phyloP scores from a whole-genome alignment of 2,113 vertebrate species.

The Macroglossus sobrinus region DNA sequence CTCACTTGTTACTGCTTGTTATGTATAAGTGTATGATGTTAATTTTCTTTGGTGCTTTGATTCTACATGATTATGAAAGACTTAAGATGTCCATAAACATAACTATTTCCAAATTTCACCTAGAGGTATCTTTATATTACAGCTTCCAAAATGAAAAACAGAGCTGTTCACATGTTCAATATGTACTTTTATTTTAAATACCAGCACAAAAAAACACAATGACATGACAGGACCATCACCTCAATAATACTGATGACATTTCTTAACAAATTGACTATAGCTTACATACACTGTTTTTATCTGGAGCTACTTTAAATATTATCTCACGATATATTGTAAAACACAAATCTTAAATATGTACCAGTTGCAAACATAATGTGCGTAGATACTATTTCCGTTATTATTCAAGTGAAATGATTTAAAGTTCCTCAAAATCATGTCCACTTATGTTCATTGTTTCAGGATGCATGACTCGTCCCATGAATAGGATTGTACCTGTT shows the following conservation, averaged over 20 bases:
- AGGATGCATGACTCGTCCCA: conserved; percentile 98
- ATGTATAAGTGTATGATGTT: background rate
- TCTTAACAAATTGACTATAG: conserved; percentile 73
- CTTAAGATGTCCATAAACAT: background rate
- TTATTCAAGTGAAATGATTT: conserved; percentile 69
- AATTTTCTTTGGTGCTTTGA: background rate
- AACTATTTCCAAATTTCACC: background rate
- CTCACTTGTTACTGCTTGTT: background rate
- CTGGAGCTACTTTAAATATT: conserved; percentile 76
- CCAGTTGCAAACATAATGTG: conserved; percentile 82
- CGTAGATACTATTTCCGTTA: conserved; percentile 76
- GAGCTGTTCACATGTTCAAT: conserved; percentile 70
- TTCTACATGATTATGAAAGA: background rate
- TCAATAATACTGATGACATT: conserved; percentile 82
- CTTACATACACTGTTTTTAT: conserved; percentile 63
- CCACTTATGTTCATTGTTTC: conserved; percentile 91
- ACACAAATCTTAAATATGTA: conserved; percentile 83
- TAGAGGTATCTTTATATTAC: background rate
- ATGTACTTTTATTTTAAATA: conserved; percentile 85
- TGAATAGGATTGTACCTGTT: conserved; percentile 93
- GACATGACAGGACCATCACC: conserved; percentile 73
- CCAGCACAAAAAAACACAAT: conserved; percentile 78
- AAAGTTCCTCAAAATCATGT: conserved; percentile 93
- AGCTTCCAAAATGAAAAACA: conserved; percentile 71
- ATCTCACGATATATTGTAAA: conserved; percentile 71